phyloP scores from a whole-genome alignment of 2,888 invertebrate genomes.

The Sipha maydis region DNA sequence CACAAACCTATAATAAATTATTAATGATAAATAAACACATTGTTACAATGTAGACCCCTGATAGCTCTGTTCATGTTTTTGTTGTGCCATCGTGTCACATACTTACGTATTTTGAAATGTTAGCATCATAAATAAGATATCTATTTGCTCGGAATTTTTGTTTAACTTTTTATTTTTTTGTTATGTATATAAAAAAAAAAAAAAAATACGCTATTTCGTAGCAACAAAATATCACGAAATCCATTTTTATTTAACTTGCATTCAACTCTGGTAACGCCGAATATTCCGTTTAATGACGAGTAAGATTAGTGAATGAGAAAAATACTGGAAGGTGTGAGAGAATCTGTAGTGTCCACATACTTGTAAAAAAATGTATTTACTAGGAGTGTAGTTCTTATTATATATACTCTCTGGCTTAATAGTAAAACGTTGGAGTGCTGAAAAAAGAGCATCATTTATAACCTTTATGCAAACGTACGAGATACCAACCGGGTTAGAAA shows the following conservation, averaged over 20 bases:
- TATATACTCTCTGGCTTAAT: slow-evolving; percentile 19
- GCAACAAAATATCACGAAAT: not conserved
- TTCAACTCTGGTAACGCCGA: no score
- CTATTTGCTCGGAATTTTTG: not conserved
- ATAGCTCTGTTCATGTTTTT: not conserved
- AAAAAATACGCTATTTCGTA: not conserved
- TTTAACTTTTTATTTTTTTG: not conserved
- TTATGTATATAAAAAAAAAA: not conserved
- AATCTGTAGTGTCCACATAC: slow-evolving; percentile 32
- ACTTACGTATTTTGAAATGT: not conserved
- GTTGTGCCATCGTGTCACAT: not conserved
- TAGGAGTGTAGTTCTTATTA: slow-evolving; percentile 19
- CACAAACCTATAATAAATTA: slow-evolving; percentile 41
- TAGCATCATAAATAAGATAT: no score
- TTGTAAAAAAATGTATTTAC: slow-evolving; percentile 32
- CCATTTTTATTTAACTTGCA: not conserved
- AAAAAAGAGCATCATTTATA: slow-evolving; percentile 29
- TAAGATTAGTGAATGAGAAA: not conserved
- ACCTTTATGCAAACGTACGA: slow-evolving; percentile 10
- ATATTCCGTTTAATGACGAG: not conserved
- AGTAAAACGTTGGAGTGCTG: slow-evolving; percentile 13
- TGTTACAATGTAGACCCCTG: not conserved
- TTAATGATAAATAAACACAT: slow-evolving; percentile 31
- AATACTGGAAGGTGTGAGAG: not conserved
- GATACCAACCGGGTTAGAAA: not conserved